These are phyloP conservation scores for Sternotherus odoratus DNA, from an alignment of 2,797 vertebrate genomes.

Conservation along the genomic window DNA sequence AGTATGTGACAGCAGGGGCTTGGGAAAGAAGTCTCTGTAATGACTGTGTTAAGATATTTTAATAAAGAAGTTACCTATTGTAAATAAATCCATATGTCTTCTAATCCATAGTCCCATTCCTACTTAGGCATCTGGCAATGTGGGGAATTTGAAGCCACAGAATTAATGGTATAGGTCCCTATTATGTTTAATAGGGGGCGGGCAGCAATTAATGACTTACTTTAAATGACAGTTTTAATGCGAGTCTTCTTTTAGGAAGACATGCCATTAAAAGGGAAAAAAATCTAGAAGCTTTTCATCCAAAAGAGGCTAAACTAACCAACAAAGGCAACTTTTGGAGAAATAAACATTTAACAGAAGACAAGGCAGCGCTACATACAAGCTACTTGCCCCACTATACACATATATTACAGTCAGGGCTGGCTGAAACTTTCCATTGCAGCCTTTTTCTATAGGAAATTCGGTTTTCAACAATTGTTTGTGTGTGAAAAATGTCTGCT, in stretches of 20 bases:
- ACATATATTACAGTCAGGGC: neutral
- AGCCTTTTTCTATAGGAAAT: neutral
- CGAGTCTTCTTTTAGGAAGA: slow-evolving; percentile 43
- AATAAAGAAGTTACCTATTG: slow-evolving; percentile 80
- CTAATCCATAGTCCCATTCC: slow-evolving; percentile 65
- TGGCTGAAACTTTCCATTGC: neutral
- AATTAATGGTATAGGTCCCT: slow-evolving; percentile 68
- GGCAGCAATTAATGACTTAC: slow-evolving; percentile 69
- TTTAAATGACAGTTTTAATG: slow-evolving; percentile 69
- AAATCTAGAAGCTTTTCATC: slow-evolving; percentile 29
- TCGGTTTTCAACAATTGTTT: neutral
- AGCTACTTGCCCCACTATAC: neutral
- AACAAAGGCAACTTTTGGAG: neutral
- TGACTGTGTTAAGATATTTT: slow-evolving; percentile 79
- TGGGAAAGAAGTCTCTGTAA: slow-evolving; percentile 78
- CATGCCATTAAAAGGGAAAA: slow-evolving; percentile 60
- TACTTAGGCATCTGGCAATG: slow-evolving; percentile 71
- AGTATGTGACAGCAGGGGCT: slow-evolving; percentile 76
- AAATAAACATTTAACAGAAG: neutral
- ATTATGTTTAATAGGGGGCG: slow-evolving; percentile 59
- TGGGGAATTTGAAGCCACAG: slow-evolving; percentile 58
- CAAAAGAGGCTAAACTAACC: slow-evolving; percentile 43
- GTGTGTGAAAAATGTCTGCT: neutral
- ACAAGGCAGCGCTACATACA: neutral
- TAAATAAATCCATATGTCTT: slow-evolving; percentile 81